Conservation (phyloP, 2,797 vertebrate genomes). For the Labroides dimidiatus region DNA sequence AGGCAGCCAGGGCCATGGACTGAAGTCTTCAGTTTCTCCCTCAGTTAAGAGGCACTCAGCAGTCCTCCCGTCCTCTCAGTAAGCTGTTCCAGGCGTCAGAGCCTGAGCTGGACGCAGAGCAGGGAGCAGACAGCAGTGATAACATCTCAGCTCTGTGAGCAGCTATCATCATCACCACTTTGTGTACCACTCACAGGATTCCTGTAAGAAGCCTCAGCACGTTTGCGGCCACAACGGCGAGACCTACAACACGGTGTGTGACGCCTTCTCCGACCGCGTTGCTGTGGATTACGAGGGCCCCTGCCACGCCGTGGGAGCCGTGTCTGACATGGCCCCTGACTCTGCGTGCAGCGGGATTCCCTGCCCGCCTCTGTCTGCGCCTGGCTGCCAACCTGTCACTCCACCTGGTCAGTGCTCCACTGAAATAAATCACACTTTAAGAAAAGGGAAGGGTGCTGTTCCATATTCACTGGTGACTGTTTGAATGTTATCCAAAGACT, state of each 20-base stretch:
- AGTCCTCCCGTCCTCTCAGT: background rate
- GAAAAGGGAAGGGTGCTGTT: too few species aligned
- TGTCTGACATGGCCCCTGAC: constrained; percentile 82
- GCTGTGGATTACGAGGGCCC: constrained; percentile 89
- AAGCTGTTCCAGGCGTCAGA: background rate
- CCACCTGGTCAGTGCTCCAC: constrained; percentile 87
- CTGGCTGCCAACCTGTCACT: constrained; percentile 87
- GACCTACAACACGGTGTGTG: constrained; percentile 91
- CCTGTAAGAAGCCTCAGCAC: constrained; percentile 83
- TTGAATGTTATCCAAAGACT: too few species aligned
- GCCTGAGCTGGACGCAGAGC: background rate
- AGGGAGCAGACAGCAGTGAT: background rate
- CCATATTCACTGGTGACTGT: too few species aligned
- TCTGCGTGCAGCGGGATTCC: constrained; percentile 87
- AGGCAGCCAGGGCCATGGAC: background rate
- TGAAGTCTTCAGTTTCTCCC: background rate
- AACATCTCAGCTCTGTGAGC: too few species aligned
- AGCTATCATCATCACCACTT: constrained; percentile 1
- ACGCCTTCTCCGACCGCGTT: constrained; percentile 91
- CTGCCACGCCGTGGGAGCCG: constrained; percentile 89
- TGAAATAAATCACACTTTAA: background rate
- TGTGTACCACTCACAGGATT: constrained; percentile 77
- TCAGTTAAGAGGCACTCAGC: background rate
- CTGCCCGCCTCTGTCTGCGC: constrained; percentile 84
- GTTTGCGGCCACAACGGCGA: constrained; percentile 94